These are phyloP conservation scores for Etheostoma perlongum DNA, from an alignment of 2,797 vertebrate species.

Conservation along the genomic window DNA sequence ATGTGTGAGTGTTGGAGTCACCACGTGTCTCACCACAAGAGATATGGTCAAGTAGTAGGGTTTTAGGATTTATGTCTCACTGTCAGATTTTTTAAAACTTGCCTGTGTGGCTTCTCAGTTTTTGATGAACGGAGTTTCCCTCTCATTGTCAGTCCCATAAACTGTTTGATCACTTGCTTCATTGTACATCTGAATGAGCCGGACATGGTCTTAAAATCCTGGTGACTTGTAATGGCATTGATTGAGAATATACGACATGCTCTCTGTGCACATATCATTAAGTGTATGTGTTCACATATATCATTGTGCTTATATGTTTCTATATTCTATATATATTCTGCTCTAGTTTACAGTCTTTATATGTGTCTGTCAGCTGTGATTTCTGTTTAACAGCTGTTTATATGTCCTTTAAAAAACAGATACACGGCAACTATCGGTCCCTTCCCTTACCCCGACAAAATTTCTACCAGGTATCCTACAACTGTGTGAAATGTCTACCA, in stretches of 20 bases:
- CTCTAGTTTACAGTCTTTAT: not conserved
- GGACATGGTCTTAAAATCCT: not conserved
- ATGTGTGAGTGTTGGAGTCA: not conserved
- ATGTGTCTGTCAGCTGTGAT: not conserved
- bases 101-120: not conserved
- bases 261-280: conserved; percentile 16
- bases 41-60: not conserved
- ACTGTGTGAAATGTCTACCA: not conserved
- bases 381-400: conserved; percentile 11
- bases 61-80: not conserved
- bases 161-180: not conserved
- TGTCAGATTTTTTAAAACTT: too few relatives aligned
- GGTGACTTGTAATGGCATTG: not conserved
- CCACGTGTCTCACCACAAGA: not conserved
- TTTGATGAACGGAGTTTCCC: not conserved
- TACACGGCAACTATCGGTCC: conserved; percentile 38
- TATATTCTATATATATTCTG: not conserved
- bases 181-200: not conserved
- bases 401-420: conserved; percentile 48
- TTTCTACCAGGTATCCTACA: conserved; percentile 53
- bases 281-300: not conserved
- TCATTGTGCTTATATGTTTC: not conserved
- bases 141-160: not conserved
- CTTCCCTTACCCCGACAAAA: conserved; percentile 45
- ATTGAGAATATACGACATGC: not conserved